These are phyloP conservation scores for Mirza zaza DNA, from an alignment of 2,113 vertebrate genomes.

Conservation along the genomic window DNA sequence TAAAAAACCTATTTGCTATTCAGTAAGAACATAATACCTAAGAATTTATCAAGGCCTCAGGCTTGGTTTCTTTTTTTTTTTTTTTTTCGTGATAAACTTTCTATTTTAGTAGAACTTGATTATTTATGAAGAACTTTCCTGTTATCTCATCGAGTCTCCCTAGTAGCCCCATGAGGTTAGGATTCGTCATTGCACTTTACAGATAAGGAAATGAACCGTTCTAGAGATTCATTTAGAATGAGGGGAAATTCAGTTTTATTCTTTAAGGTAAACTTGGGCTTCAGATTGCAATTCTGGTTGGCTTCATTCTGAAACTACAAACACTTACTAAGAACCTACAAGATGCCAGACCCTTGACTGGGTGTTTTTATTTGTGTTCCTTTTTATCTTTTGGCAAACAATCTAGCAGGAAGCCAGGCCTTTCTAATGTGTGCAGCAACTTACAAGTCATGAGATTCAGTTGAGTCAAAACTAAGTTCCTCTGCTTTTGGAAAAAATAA, in stretches of 20 bases:
- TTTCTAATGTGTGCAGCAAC: neutral
- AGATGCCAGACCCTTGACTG: neutral
- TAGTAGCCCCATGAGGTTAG: neutral
- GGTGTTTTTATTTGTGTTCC: neutral
- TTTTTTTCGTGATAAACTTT: neutral
- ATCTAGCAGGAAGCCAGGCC: constrained; percentile 9
- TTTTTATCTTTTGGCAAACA: neutral
- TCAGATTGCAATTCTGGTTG: neutral
- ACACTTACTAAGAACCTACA: neutral
- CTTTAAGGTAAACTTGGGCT: neutral
- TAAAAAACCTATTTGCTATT: neutral
- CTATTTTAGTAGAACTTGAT: constrained; percentile 3
- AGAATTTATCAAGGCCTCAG: neutral
- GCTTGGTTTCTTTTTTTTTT: neutral
- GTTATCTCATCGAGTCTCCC: neutral
- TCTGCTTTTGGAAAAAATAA: neutral
- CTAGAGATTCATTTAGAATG: neutral
- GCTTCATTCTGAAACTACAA: neutral
- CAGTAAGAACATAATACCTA: neutral
- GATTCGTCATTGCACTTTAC: neutral
- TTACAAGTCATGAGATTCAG: neutral
- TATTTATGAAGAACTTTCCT: constrained; percentile 19
- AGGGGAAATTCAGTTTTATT: neutral
- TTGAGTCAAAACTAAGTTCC: neutral
- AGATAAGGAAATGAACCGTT: constrained; percentile 45